Evolutionary conservation across 2,113 vertebrate genomes (phyloP).

Genomic region (Nerophis lumbriciformis): DNA sequence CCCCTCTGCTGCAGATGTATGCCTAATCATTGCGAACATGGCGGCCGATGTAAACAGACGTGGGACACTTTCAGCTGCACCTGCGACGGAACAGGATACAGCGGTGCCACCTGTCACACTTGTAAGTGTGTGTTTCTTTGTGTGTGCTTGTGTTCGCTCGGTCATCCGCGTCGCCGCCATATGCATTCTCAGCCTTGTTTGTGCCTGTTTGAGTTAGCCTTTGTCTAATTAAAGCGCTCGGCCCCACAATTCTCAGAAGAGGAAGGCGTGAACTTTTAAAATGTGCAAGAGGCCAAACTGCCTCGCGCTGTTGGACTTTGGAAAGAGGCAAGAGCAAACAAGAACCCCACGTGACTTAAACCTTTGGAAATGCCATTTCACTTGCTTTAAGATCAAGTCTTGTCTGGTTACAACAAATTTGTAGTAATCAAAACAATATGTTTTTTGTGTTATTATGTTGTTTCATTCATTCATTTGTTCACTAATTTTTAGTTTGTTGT

Average conservation of each 20-base stretch:
- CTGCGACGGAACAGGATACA: conserved; percentile 91
- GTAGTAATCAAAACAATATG: no score
- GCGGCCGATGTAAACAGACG: conserved; percentile 87
- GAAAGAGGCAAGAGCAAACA: conserved; percentile 25
- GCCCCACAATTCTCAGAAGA: conserved; percentile 19
- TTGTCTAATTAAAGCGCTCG: conserved; percentile 35
- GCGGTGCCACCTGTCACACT: conserved; percentile 92
- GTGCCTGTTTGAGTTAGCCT: conserved; percentile 3
- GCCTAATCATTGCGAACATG: conserved; percentile 95
- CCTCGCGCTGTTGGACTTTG: conserved; percentile 19
- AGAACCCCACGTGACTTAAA: conserved; percentile 27
- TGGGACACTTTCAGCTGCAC: conserved; percentile 94
- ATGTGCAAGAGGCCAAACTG: conserved; percentile 26
- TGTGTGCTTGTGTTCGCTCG: not conserved
- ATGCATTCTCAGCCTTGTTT: conserved; percentile 1
- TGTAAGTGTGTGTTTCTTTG: conserved; percentile 73
- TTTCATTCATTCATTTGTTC: no score
- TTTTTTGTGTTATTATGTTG: no score
- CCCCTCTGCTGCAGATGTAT: conserved; percentile 80
- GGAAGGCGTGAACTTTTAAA: conserved; percentile 49
- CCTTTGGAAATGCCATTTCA: conserved; percentile 24
- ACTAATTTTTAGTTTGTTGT: no score
- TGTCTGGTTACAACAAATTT: no score
- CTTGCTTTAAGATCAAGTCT: not conserved
- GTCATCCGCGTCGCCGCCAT: not conserved